A percentile compares a stretch with the other conserved stretches of the same genome.
These are phyloP conservation scores for Drosophila trichaetosa DNA, from an alignment of 2,888 invertebrate species.

Conservation along the genomic window DNA sequence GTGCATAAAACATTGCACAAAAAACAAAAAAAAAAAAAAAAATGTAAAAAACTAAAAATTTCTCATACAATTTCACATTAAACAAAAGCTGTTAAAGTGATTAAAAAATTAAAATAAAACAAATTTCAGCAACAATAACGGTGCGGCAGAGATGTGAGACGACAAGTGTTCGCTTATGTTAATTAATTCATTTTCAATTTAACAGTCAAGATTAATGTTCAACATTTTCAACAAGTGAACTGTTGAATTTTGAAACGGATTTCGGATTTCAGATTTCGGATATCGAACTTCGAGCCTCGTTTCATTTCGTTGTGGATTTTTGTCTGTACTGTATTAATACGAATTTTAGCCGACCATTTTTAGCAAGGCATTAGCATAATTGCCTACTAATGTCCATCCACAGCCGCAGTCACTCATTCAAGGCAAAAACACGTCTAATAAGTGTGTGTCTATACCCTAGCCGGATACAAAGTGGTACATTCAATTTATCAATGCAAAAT, in stretches of 20 bases:
- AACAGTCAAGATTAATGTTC: constrained; percentile 77
- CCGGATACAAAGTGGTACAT: background rate
- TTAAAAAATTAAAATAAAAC: constrained; percentile 49
- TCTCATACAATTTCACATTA: constrained; percentile 40
- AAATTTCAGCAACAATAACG: constrained; percentile 50
- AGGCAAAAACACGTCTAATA: constrained; percentile 76
- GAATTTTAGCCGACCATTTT: constrained; percentile 72
- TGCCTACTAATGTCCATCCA: constrained; percentile 67
- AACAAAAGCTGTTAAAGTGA: constrained; percentile 56
- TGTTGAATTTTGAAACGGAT: constrained; percentile 52
- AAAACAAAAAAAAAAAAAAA: constrained; percentile 25
- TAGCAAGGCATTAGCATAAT: constrained; percentile 74
- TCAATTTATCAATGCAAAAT: background rate
- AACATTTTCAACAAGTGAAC: constrained; percentile 68
- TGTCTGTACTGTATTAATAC: constrained; percentile 65
- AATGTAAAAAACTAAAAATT: constrained; percentile 31
- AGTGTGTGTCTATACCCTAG: constrained; percentile 52
- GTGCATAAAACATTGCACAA: constrained; percentile 15
- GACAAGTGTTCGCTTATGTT: constrained; percentile 71
- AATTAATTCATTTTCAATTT: constrained; percentile 79
- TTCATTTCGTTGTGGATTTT: constrained; percentile 29
- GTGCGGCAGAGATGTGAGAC: constrained; percentile 38
- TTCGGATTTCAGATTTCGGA: constrained; percentile 5
- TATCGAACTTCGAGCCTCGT: constrained; percentile 42
- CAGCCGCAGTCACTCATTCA: constrained; percentile 51